A percentile compares a stretch with the other conserved stretches of the same genome.
Evolutionary conservation across 2,888 invertebrate genomes (phyloP).

Genomic region (Caenorhabditis uteleia): DNA sequence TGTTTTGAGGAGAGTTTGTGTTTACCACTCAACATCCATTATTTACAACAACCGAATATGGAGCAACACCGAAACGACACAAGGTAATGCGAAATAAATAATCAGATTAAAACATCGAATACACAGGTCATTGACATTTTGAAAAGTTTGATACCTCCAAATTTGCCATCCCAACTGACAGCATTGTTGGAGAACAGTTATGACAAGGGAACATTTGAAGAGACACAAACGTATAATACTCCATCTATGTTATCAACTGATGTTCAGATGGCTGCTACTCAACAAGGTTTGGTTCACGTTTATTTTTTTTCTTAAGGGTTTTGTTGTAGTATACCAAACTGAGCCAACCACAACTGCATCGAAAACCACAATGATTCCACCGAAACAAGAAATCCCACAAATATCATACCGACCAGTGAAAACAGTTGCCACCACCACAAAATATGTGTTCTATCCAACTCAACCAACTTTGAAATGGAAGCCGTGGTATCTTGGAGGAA

Average conservation of each 20-base stretch:
- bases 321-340: slow-evolving; percentile 15
- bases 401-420: neutral
- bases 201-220: slow-evolving; percentile 25
- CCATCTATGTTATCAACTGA: slow-evolving; percentile 4
- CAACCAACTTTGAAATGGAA: slow-evolving; percentile 40
- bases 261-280: slow-evolving; percentile 1
- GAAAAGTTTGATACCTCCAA: slow-evolving; percentile 42
- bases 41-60: slow-evolving; percentile 35
- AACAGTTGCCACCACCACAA: slow-evolving; percentile 5
- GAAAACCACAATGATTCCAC: slow-evolving; percentile 17
- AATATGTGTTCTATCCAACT: slow-evolving; percentile 8
- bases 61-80: slow-evolving; percentile 30
- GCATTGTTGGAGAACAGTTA: slow-evolving; percentile 41
- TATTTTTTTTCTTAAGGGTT: no score
- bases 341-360: slow-evolving; percentile 17
- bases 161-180: slow-evolving; percentile 37
- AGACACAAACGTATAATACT: slow-evolving; percentile 15
- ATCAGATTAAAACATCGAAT: neutral
- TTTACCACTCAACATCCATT: slow-evolving; percentile 41
- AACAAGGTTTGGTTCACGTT: no score
- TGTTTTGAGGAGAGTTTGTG: slow-evolving; percentile 23
- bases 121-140: slow-evolving; percentile 45
- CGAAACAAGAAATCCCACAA: slow-evolving; percentile 8
- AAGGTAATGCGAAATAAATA: slow-evolving; percentile 9
- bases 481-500: slow-evolving; percentile 50